Evolutionary conservation across 2,113 vertebrate species (phyloP).

Genomic region (Platichthys stellatus): DNA sequence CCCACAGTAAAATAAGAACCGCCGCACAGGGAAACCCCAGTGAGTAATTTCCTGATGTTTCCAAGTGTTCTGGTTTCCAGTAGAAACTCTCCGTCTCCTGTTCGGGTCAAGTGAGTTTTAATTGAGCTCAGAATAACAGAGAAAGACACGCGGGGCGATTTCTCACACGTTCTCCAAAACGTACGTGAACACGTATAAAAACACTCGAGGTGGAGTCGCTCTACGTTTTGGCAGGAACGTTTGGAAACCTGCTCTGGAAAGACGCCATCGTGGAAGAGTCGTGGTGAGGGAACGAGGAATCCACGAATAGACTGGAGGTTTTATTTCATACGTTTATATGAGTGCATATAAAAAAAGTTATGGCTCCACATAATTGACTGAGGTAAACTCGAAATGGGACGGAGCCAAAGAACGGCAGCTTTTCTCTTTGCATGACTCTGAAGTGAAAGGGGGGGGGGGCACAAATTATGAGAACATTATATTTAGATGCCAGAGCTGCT

Average conservation of each 20-base stretch:
- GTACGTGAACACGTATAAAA: not conserved
- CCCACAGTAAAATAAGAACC: not conserved
- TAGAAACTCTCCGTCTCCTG: not conserved
- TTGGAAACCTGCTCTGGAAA: conserved; percentile 11
- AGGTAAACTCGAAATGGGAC: not conserved
- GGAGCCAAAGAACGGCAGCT: too few species aligned
- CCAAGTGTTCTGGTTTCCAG: not conserved
- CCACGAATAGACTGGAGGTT: too few species aligned
- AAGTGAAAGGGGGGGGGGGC: not conserved
- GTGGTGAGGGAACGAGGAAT: not conserved
- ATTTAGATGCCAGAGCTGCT: too few species aligned
- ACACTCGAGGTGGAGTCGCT: not conserved
- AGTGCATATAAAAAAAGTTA: not conserved
- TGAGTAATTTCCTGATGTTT: not conserved
- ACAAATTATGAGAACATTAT: too few species aligned
- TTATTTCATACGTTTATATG: not conserved
- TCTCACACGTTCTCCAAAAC: not conserved
- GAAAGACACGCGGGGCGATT: not conserved
- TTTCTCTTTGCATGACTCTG: not conserved
- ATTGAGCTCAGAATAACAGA: conserved; percentile 57
- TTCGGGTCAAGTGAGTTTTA: conserved; percentile 43
- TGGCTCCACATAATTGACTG: not conserved
- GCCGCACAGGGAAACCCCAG: conserved; percentile 2
- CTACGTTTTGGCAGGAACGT: not conserved
- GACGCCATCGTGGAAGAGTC: conserved; percentile 4